Percentiles rank a stretch among this genome's conserved stretches.
Conservation (phyloP, 2,888 invertebrate species). For the Spilosoma lubricipeda region DNA sequence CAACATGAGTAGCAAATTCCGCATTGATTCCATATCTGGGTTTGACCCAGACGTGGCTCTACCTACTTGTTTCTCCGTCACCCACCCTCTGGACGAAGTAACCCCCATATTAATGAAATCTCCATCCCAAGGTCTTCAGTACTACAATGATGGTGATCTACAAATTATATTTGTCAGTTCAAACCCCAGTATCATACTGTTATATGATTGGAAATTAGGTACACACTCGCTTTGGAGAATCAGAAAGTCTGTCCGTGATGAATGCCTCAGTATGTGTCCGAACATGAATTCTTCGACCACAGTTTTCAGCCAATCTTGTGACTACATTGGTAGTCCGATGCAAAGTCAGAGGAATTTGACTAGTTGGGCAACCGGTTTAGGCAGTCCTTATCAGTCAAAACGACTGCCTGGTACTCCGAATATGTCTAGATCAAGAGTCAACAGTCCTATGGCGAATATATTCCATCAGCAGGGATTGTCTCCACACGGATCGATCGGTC, state of each 20-base stretch:
- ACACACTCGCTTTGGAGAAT: constrained; percentile 94
- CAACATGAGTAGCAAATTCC: constrained; percentile 75
- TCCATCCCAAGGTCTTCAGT: constrained; percentile 84
- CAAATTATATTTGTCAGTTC: constrained; percentile 92
- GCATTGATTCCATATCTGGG: constrained; percentile 72
- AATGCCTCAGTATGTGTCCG: constrained; percentile 88
- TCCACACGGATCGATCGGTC: constrained; percentile 79
- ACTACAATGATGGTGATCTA: constrained; percentile 88
- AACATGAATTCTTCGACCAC: constrained; percentile 78
- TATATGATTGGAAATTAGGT: constrained; percentile 92
- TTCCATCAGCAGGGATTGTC: constrained; percentile 82
- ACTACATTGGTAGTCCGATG: constrained; percentile 76
- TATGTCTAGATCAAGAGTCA: constrained; percentile 66
- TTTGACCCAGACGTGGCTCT: constrained; percentile 85
- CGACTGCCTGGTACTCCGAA: constrained; percentile 68
- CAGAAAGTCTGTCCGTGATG: constrained; percentile 91
- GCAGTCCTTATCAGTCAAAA: constrained; percentile 77
- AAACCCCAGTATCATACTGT: constrained; percentile 92
- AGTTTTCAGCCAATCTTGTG: constrained; percentile 77
- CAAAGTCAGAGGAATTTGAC: constrained; percentile 72
- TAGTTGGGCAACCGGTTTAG: constrained; percentile 72
- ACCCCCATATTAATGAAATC: constrained; percentile 93
- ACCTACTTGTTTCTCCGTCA: constrained; percentile 94
- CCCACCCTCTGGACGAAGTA: constrained; percentile 96
- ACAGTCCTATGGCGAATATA: constrained; percentile 80